These are phyloP conservation scores for Troides oblongomaculatus DNA, from an alignment of 2,888 invertebrate species.

Conservation along the genomic window DNA sequence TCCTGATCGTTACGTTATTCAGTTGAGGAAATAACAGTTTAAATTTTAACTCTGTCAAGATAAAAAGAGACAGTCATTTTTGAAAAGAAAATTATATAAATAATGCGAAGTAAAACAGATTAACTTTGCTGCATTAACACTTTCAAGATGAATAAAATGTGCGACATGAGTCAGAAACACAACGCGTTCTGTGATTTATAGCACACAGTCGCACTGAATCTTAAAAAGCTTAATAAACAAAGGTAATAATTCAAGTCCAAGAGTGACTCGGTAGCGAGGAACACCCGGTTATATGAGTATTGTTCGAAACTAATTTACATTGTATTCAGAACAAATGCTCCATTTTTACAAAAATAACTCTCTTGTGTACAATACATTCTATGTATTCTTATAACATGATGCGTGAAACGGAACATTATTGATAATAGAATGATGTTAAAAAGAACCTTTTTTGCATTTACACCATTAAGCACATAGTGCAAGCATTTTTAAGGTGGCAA, in stretches of 20 bases:
- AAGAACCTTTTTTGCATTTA: background rate
- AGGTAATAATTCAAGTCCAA: conserved; percentile 30
- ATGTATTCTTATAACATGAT: background rate
- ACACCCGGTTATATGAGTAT: conserved; percentile 20
- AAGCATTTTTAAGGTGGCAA: no score
- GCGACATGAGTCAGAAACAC: conserved; percentile 29
- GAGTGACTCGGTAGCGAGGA: conserved; percentile 18
- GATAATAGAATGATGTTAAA: background rate
- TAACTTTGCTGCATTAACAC: conserved; percentile 17
- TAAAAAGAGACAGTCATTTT: background rate
- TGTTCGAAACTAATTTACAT: conserved; percentile 26
- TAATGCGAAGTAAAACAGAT: conserved; percentile 1
- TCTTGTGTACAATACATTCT: background rate
- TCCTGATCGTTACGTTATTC: no score
- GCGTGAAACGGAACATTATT: background rate
- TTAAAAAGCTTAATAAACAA: conserved; percentile 32
- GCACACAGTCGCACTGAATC: conserved; percentile 27
- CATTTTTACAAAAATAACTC: background rate
- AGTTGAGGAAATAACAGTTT: background rate
- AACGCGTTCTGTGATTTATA: conserved; percentile 30
- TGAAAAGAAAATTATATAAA: background rate
- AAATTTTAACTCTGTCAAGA: background rate
- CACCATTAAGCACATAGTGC: no score
- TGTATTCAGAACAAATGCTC: conserved; percentile 8
- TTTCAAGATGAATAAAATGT: conserved; percentile 26